These are phyloP conservation scores for Mythimna vitellina DNA, from an alignment of 2,888 invertebrate genomes.

Conservation along the genomic window DNA sequence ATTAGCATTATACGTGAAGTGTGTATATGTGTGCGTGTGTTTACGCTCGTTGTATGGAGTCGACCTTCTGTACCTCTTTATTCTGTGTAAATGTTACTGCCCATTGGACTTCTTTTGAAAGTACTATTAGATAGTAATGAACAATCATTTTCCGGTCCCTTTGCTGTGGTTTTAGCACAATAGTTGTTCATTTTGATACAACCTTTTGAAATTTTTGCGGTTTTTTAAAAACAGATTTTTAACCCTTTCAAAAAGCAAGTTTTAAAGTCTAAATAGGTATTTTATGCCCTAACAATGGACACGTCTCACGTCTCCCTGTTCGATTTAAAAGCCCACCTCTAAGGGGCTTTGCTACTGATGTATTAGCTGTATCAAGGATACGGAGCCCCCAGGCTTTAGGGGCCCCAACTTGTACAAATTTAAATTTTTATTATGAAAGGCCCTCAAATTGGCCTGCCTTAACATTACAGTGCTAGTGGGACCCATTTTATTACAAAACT, in stretches of 20 bases:
- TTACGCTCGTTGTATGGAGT: no score
- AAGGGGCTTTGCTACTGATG: no score
- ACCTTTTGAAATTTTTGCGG: constrained; percentile 14
- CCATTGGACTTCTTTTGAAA: not conserved
- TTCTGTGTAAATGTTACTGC: not conserved
- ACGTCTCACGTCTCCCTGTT: no score
- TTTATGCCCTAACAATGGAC: not conserved
- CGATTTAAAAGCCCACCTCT: no score
- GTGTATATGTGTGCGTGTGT: not conserved
- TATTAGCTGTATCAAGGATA: no score
- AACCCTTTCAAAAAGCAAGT: not conserved
- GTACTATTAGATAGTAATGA: not conserved
- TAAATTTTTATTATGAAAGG: no score
- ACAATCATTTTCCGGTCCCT: constrained; percentile 11
- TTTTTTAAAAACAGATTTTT: not conserved
- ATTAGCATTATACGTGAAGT: not conserved
- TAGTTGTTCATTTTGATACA: constrained; percentile 15
- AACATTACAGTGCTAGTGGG: no score
- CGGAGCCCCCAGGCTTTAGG: no score
- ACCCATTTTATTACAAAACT: no score
- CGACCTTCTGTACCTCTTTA: not conserved
- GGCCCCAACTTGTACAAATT: no score
- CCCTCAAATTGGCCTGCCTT: no score
- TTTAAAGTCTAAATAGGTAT: not conserved
- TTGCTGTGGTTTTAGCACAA: constrained; percentile 29